Conservation (phyloP, 2,797 vertebrate genomes). For the Sitta carolinensis region DNA sequence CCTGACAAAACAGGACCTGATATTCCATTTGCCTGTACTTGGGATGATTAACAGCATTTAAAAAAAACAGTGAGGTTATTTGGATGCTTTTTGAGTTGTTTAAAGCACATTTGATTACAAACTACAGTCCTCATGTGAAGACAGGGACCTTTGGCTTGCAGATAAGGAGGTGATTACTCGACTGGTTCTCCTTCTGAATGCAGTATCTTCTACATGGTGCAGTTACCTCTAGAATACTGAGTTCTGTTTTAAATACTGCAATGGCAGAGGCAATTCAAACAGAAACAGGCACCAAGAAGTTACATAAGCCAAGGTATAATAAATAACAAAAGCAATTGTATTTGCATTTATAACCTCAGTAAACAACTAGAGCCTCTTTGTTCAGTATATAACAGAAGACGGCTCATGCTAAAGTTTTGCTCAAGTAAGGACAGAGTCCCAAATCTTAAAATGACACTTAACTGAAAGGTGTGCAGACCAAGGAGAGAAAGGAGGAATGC, state of each 20-base stretch:
- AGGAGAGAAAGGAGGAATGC: background rate
- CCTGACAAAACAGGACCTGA: background rate
- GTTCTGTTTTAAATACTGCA: background rate
- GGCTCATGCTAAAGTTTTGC: background rate
- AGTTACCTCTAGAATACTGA: background rate
- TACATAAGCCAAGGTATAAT: background rate
- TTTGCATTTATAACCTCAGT: background rate
- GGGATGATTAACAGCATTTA: slow-evolving; percentile 10
- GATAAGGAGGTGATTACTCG: background rate
- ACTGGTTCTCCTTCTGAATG: background rate
- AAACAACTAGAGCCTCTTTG: background rate
- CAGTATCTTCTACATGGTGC: background rate
- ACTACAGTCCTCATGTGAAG: background rate
- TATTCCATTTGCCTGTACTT: background rate
- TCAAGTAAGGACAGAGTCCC: background rate
- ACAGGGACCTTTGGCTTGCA: slow-evolving; percentile 11
- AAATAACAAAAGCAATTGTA: background rate
- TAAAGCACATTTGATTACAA: slow-evolving; percentile 30
- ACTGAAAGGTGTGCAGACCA: background rate
- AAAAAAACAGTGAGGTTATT: slow-evolving; percentile 27
- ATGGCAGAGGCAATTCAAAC: background rate
- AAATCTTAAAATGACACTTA: background rate
- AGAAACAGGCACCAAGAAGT: background rate
- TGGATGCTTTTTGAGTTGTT: slow-evolving; percentile 12
- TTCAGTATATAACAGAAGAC: background rate